Evolutionary conservation across 2,113 vertebrate genomes (phyloP).

Genomic region (Bathybates hornii): DNA sequence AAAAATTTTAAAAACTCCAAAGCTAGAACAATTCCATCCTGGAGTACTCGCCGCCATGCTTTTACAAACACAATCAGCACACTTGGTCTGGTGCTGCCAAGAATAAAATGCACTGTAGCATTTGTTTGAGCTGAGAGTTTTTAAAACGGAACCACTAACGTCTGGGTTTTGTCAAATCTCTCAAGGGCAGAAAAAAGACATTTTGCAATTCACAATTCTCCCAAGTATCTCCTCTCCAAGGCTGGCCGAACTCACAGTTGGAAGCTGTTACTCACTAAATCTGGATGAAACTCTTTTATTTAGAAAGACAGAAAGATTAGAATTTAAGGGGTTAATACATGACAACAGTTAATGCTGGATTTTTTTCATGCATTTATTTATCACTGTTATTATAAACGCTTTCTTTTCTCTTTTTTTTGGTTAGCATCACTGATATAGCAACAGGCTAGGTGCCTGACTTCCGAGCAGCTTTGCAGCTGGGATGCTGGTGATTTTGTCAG

Average conservation of each 20-base stretch:
- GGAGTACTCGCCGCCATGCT: accelerated
- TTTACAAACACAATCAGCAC: neutral
- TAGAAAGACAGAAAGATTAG: neutral
- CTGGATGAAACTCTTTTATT: neutral
- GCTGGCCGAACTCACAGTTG: neutral
- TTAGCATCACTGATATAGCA: neutral
- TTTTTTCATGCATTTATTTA: neutral
- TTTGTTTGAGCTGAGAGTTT: neutral
- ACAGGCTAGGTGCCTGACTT: neutral
- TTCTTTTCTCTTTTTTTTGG: accelerated
- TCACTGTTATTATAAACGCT: neutral
- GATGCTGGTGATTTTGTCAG: neutral
- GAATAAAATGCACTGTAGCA: neutral
- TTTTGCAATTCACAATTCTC: neutral
- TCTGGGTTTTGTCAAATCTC: neutral
- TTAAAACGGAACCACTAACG: neutral
- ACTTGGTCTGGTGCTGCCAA: neutral
- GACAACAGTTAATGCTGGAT: neutral
- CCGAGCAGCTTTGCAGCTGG: neutral
- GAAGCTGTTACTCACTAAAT: neutral
- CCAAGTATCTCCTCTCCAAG: neutral
- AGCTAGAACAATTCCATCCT: neutral
- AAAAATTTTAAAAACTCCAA: neutral
- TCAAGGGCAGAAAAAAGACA: neutral
- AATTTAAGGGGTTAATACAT: neutral